Evolutionary conservation across 2,888 invertebrate genomes (phyloP), one percentile per base, ranked within the genome.

Genomic region (Maniola hyperantus): DNA sequence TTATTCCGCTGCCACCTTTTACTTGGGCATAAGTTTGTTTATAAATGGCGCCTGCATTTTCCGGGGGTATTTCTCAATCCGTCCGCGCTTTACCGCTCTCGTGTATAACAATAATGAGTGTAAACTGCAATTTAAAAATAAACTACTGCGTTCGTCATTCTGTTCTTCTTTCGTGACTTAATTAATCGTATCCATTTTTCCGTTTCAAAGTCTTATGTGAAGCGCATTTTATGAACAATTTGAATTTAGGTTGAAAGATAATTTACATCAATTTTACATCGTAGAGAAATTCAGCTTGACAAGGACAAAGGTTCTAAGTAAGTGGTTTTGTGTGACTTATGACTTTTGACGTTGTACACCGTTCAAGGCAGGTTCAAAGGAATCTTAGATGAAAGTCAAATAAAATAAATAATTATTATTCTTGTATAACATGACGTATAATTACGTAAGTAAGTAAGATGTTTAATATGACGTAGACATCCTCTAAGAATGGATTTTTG

Each of bases 91-190:
- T 61, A 64, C 64, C 64, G 63, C 66, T 48, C 69, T 66, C 67
- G 71, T 71, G 68, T 63, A 66, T 72, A 69, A 71, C 64, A 66
- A 71, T 68, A 65, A 68, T 67, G 66, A 58, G 70, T 71, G 67
- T 67, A 72, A 74, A 71, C 65, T 69, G 65, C 62, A 66, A 50
- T 65, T 50, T 73, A 73, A 71, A 73, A 70, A 66, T 69, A 69
- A 66, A 69, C 48, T 44, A 54, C 11, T 46, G 26, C 58, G 53
- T 62, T 57, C 36, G 15, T 62, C 65, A 48, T 61, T 60, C 39
- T 15, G 67, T 13, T 48, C 53, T 53, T 59, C 58, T 60, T 50
- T 61, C 26, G 60, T 39, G 18, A 64, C 66, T 66, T 63, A 26
- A 66, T 63, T 66, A 59, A 66, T 66, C 13, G 42, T 34, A 53